Evolutionary conservation across 2,888 invertebrate species (phyloP).

Genomic region (Glyphotaelius pellucidus): DNA sequence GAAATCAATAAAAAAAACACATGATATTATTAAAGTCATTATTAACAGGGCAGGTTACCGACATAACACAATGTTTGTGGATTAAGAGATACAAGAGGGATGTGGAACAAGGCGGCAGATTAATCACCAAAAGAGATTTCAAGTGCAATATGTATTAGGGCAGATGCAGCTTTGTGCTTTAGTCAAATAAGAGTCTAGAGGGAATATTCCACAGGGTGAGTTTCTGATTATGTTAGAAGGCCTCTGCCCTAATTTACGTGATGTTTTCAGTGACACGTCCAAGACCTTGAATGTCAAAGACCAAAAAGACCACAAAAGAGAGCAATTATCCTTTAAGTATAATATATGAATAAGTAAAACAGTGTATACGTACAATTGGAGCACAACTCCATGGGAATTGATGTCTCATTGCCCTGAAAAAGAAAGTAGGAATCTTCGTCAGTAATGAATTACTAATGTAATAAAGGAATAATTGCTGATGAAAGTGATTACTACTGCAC

Average conservation of each 20-base stretch:
- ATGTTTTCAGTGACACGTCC: constrained; percentile 41
- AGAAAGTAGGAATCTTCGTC: constrained; percentile 67
- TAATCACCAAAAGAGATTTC: constrained; percentile 55
- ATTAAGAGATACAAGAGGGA: constrained; percentile 41
- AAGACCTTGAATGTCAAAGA: constrained; percentile 55
- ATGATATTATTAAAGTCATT: constrained; percentile 39
- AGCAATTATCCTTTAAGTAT: constrained; percentile 52
- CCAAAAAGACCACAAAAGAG: constrained; percentile 45
- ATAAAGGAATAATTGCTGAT: constrained; percentile 38
- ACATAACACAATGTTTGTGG: constrained; percentile 39
- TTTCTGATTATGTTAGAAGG: constrained; percentile 53
- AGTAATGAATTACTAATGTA: constrained; percentile 52
- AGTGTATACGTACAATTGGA: constrained; percentile 90
- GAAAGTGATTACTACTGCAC: constrained; percentile 53
- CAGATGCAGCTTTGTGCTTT: constrained; percentile 59
- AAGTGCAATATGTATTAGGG: constrained; percentile 53
- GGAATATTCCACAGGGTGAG: constrained; percentile 49
- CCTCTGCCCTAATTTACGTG: constrained; percentile 54
- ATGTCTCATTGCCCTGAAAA: constrained; percentile 96
- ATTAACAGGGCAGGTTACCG: constrained; percentile 48
- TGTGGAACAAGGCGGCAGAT: constrained; percentile 40
- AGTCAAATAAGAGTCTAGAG: constrained; percentile 48
- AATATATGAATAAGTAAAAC: constrained; percentile 49
- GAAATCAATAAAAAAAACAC: constrained; percentile 49
- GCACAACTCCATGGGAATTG: constrained; percentile 97